Base-by-base conservation (phyloP, 1,140 invertebrate species). In the Leptestheria dahalacensis region DNA sequence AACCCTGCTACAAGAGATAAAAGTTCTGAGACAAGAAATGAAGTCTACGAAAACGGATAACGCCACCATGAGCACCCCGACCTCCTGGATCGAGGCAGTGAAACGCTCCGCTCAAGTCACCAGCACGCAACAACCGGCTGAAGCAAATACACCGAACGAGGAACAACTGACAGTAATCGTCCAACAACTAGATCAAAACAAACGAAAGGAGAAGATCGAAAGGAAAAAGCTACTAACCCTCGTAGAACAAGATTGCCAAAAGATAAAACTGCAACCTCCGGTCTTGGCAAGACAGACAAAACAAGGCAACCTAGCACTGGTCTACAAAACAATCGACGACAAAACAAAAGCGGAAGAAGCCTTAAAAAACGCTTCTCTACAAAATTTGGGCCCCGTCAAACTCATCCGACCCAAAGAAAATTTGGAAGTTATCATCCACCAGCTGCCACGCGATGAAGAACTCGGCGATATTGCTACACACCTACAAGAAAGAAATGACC, bases 381-480 rank as follows among this genome's bases (percentile, higher is more conserved):
- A 54, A 54, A 54, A 54, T 25, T 25, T 54, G 10, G 52, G 52
- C 18, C 24, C 15, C 18, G 52, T 54, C 18, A 54, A 24, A n/a
- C 24, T 29, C 18, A 15, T 54, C 18, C 21, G 15, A 24, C 23
- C n/a, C 18, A 55, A 54, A 41, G 33, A 41, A 15, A 41, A 41
- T 15, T 41, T 41, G 33, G 33, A 41, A 41, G 15, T 41, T 15
- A 15, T 54, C 9, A 25, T 54, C 9, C 52, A 54, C 52, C 52
- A 25, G 26, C 24, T 54, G 1, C 52, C 52, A 20, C 21, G n/a
- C 20, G 49, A 51, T 24, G 20, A 51, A 51, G 1, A 20, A 10
- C 29, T 6, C 3, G 52, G 29, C 24, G 52, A 25, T 24, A 25
- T 54, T n/a, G 24, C n/a, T 25, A 4, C 24, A 29, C 52, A 54